Base-by-base conservation (phyloP, 2,797 vertebrate genomes). In the Echiichthys vipera region DNA sequence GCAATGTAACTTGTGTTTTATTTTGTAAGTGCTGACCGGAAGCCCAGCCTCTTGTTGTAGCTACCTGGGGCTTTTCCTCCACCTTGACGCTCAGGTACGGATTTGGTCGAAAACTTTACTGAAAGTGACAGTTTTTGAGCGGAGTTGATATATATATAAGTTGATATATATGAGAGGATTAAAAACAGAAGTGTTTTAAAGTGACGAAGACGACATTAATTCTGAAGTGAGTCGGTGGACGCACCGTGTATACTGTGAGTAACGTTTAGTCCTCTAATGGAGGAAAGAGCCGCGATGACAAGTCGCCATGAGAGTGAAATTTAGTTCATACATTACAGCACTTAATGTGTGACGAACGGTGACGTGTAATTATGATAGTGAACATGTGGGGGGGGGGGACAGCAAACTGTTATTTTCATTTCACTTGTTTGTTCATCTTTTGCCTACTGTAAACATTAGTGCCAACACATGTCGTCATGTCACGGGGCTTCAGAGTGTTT, bases 71-170 rank as follows among this genome's bases (percentile, higher is more conserved):
- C 45, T 53, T 63, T 77, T 78, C 49, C 71, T 82, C 75, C 67
- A 91, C 84, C 86, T 90, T 89, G 85, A 89, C 84, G 71, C 71
- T 51, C 90, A 91, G 90, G 90, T 91, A 86, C 70, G 51, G 80
- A 71, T 78, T 74, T 75, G 43, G 42, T 70, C 36, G 43, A 74
- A 78, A 85, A 75, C 37, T 67, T 63, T 11, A 2, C 51, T 17
- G 22, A 61, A 80, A 77, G 8, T 39, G 15, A 4, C 2, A 1
- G 39, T 59, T 55, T 78, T n/a, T 18, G 2, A 49, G 32, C 8
- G 22, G 15, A 22, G 10, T 9, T 9, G 7, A 14, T 0, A 6
- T n/a, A n/a, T n/a, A n/a, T n/a, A n/a, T n/a, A n/a, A n/a, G n/a
- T n/a, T n/a, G n/a, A n/a, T n/a, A n/a, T n/a, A n/a, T 8, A 5